Evolutionary conservation across 2,888 invertebrate species (phyloP).

Genomic region (Congeria kusceri): DNA sequence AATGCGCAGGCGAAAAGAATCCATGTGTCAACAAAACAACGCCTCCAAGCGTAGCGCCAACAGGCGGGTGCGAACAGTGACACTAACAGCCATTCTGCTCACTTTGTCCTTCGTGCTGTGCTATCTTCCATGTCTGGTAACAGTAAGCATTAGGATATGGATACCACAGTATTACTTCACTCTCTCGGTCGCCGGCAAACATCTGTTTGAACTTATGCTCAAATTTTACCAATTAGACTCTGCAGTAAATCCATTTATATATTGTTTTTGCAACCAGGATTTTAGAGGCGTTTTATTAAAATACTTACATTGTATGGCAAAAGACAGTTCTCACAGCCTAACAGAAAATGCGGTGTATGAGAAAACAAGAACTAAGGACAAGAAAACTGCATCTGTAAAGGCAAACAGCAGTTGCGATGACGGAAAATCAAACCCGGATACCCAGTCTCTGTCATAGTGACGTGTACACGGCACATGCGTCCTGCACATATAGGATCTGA

Average conservation of each 20-base stretch:
- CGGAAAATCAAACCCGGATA: too few species aligned
- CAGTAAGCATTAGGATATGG: slow-evolving; percentile 11
- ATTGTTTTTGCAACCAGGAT: slow-evolving; percentile 39
- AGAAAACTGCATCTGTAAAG: too few species aligned
- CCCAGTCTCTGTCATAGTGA: too few species aligned
- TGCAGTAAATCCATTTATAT: slow-evolving; percentile 34
- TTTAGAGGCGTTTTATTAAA: slow-evolving; percentile 9
- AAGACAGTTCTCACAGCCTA: too few species aligned
- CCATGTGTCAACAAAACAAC: slow-evolving; percentile 20
- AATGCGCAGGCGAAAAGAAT: slow-evolving; percentile 20
- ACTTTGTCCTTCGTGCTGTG: slow-evolving; percentile 27
- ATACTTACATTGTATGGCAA: too few species aligned
- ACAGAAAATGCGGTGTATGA: too few species aligned
- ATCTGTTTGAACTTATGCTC: slow-evolving; percentile 13
- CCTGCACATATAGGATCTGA: too few species aligned
- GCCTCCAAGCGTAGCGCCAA: slow-evolving; percentile 8
- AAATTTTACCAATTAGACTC: slow-evolving; percentile 33
- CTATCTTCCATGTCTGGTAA: slow-evolving; percentile 33
- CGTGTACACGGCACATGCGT: too few species aligned
- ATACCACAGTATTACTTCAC: slow-evolving; percentile 13
- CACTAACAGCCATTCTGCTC: slow-evolving; percentile 26
- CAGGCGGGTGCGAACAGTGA: slow-evolving; percentile 26
- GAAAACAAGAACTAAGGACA: too few species aligned
- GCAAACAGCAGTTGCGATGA: too few species aligned
- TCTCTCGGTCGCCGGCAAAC: slow-evolving; percentile 16